Conservation (phyloP, 2,797 vertebrate species). For the Sebastes vulpes region DNA sequence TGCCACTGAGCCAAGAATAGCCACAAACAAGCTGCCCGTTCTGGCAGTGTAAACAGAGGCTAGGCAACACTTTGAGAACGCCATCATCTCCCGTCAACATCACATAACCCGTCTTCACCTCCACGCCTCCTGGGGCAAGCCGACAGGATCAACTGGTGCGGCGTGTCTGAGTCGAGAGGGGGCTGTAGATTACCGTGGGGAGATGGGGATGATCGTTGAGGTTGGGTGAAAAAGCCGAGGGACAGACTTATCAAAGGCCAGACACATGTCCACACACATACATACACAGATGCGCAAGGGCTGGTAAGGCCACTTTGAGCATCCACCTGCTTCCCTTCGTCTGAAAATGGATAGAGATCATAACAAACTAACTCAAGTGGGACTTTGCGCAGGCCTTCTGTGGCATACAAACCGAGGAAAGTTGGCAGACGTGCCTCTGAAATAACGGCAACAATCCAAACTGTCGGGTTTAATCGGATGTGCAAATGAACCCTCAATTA, state of each 20-base stretch:
- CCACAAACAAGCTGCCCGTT: constrained; percentile 61
- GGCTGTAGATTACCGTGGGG: constrained; percentile 2
- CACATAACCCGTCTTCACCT: constrained; percentile 43
- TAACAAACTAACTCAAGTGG: constrained; percentile 22
- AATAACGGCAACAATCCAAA: constrained; percentile 26
- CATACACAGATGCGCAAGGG: background rate
- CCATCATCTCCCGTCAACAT: constrained; percentile 58
- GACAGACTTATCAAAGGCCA: background rate
- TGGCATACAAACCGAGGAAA: constrained; percentile 23
- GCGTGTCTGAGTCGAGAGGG: background rate
- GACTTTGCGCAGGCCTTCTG: background rate
- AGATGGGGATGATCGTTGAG: constrained; percentile 16
- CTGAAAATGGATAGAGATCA: constrained; percentile 24
- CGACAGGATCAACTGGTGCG: constrained; percentile 24
- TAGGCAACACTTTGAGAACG: constrained; percentile 46
- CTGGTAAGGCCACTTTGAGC: background rate
- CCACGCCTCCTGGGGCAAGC: background rate
- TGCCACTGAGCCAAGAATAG: constrained; percentile 67
- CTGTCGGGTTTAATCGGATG: constrained; percentile 39
- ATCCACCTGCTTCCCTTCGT: constrained; percentile 7
- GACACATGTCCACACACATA: constrained; percentile 11
- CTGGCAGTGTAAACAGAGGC: constrained; percentile 62
- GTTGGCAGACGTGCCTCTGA: constrained; percentile 23
- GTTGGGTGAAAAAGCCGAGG: background rate
- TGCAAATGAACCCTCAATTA: constrained; percentile 42